Evolutionary conservation across 1,140 invertebrate genomes (phyloP).

Genomic region (Zophobas atratus): DNA sequence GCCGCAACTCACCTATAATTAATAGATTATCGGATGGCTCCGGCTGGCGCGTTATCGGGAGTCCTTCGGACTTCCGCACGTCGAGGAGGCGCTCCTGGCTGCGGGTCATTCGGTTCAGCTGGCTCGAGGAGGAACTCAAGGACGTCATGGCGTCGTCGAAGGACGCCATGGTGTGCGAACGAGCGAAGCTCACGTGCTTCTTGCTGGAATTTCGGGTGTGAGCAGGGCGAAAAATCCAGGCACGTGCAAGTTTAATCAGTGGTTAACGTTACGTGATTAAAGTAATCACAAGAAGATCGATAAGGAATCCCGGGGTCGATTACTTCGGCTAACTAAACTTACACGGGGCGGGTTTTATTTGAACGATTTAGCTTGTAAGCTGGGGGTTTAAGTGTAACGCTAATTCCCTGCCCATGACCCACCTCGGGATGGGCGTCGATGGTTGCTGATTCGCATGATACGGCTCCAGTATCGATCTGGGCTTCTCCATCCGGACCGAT

Average conservation of each 20-base stretch:
- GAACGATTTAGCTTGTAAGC: neutral
- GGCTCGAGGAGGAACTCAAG: conserved; percentile 68
- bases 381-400: neutral
- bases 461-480: conserved; percentile 70
- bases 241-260: no score
- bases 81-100: conserved; percentile 82
- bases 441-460: conserved; percentile 49
- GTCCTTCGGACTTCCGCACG: conserved; percentile 71
- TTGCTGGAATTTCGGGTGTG: conserved; percentile 70
- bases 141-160: conserved; percentile 78
- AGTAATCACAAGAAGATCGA: neutral
- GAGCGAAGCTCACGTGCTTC: conserved; percentile 93
- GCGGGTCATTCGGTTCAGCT: conserved; percentile 69
- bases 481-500: conserved; percentile 78
- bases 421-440: conserved; percentile 58
- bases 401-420: conserved; percentile 20
- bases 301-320: neutral
- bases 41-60: conserved; percentile 69
- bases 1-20: conserved; percentile 67
- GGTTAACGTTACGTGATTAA: neutral
- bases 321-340: neutral
- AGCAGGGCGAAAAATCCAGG: no score
- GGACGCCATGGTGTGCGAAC: conserved; percentile 86
- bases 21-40: conserved; percentile 65
- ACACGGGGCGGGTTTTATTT: neutral